phyloP scores from a whole-genome alignment of 2,113 vertebrate species.

The Serilophus lunatus region DNA sequence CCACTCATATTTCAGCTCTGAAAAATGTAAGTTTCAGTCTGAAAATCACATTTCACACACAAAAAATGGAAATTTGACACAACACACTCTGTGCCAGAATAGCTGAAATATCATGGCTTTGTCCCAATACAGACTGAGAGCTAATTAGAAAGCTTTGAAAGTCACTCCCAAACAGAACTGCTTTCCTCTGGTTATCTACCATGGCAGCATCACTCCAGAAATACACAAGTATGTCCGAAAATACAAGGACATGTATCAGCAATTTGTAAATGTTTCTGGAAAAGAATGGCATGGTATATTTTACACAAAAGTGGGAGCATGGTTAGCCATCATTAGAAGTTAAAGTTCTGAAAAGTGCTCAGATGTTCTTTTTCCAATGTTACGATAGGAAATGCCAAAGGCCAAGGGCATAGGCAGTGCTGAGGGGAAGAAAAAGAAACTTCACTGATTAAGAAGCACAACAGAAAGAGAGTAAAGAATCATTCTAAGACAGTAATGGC shows the following conservation, averaged over 20 bases:
- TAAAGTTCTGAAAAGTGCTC: background rate
- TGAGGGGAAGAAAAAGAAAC: background rate
- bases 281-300: background rate
- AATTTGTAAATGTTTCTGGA: background rate
- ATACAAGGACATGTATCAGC: background rate
- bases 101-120: slow-evolving; percentile 46
- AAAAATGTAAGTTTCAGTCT: background rate
- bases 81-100: slow-evolving; percentile 2
- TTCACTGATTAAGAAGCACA: background rate
- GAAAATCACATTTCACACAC: slow-evolving; percentile 33
- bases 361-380: background rate
- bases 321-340: background rate
- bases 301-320: background rate
- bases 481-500: background rate
- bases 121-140: slow-evolving; percentile 18
- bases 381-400: background rate
- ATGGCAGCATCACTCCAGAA: background rate
- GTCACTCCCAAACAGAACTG: background rate
- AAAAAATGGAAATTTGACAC: slow-evolving; percentile 42
- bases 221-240: background rate
- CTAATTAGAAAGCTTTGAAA: slow-evolving; percentile 48
- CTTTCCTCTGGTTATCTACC: slow-evolving; percentile 11
- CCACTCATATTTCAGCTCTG: background rate
- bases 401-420: background rate
- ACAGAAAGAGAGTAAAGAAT: background rate